Base-by-base conservation (phyloP, 2,113 vertebrate species). In the Sylvicapra grimmia region DNA sequence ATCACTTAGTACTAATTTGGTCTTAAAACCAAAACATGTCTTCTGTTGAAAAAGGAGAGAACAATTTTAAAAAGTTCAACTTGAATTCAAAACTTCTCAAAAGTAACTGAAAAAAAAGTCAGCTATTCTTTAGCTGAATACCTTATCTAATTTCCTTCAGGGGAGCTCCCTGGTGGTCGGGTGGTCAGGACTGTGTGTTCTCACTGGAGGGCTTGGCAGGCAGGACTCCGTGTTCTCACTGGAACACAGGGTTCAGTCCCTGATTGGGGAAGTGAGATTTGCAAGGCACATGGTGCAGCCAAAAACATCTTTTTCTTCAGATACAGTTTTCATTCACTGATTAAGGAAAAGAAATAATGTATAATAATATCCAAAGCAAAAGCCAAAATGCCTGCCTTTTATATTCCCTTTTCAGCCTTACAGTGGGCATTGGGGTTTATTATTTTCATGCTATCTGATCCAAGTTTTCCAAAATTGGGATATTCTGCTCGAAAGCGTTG, bases 291-390 rank as follows among this genome's bases (percentile, higher is more conserved):
- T 11, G 29, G 79, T 33, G 10, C 49, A 51, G 79, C 47, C 47
- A 18, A 33, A 53, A 44, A 75, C 68, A 40, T 44, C 12, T 25
- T 77, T 77, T 44, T 77, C 25, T 89, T 89, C 84, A 94, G 27
- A 80, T 72, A 95, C 29, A 53, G 77, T 23, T 88, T 44, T 96
- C 72, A 88, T 59, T 63, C 23, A 94, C 53, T 96, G 80, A 93
- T 95, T 86, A 97, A 93, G 61, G 56, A 0, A 1, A 23, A 18
- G n/a, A 82, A 98, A 96, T 93, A 18, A 95, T 8, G 72, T 77
- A 14, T 44, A 27, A 44, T n/a, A n/a, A 53, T 51, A 58, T 36
- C 63, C 92, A 58, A 92, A 27, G 51, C 80, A 95, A 98, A 91
- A 58, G 63, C 53, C 86, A 0, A 29, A 90, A 97, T 21, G 6